A percentile compares a stretch with the other conserved stretches of the same genome.
Conservation (phyloP, 2,113 vertebrate species). For the Polypterus senegalus region DNA sequence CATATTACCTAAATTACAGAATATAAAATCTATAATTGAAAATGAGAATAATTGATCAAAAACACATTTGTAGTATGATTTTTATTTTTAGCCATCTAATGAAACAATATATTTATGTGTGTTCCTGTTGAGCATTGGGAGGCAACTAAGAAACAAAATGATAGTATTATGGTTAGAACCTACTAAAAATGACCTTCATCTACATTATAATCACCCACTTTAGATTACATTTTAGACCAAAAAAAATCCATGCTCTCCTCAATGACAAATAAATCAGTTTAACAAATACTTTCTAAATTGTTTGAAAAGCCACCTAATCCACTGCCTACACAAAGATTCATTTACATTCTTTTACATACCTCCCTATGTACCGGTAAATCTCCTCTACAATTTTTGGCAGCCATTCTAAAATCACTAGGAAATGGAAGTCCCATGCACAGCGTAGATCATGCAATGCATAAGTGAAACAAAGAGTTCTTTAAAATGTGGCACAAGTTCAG, state of each 20-base stretch:
- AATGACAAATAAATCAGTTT: not conserved
- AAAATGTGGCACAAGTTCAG: constrained; percentile 23
- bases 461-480: constrained; percentile 44
- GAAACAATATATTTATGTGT: too few species aligned
- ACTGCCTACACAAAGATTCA: not conserved
- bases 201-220: too few species aligned
- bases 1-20: too few species aligned
- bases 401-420: not conserved
- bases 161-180: too few species aligned
- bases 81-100: too few species aligned
- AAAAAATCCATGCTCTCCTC: not conserved
- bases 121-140: too few species aligned
- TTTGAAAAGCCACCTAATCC: not conserved
- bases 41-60: too few species aligned
- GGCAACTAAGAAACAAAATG: too few species aligned
- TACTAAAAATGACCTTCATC: too few species aligned
- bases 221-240: too few species aligned
- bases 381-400: not conserved
- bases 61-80: too few species aligned
- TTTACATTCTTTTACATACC: not conserved
- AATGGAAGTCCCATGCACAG: not conserved
- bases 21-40: too few species aligned
- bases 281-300: not conserved
- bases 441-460: constrained; percentile 1
- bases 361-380: not conserved